phyloP scores from a whole-genome alignment of 2,888 invertebrate species.

The Anorthoa munda region DNA sequence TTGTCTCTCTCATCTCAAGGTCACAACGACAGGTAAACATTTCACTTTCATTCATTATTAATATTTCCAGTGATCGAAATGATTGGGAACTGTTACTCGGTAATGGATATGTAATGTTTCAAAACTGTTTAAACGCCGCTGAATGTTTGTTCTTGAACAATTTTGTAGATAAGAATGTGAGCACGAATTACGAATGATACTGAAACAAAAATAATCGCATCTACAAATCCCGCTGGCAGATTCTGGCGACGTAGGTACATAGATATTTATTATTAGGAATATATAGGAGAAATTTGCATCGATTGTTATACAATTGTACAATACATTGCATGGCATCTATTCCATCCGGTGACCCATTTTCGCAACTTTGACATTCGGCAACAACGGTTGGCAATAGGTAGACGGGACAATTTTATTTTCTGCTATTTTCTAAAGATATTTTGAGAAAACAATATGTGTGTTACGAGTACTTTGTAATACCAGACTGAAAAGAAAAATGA shows the following conservation, averaged over 20 bases:
- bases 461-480: constrained; percentile 17
- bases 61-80: constrained; percentile 46
- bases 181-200: constrained; percentile 44
- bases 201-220: constrained; percentile 61
- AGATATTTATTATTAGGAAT: constrained; percentile 28
- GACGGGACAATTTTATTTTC: constrained; percentile 73
- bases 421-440: constrained; percentile 68
- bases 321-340: constrained; percentile 80
- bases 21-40: constrained; percentile 84
- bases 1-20: constrained; percentile 79
- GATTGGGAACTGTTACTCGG: constrained; percentile 47
- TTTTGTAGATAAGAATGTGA: constrained; percentile 45
- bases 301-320: constrained; percentile 76
- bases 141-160: constrained; percentile 39
- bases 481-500: constrained; percentile 18
- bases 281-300: constrained; percentile 78
- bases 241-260: constrained; percentile 44
- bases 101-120: constrained; percentile 46
- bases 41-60: constrained; percentile 74
- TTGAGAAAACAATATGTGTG: constrained; percentile 67
- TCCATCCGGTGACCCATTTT: constrained; percentile 85
- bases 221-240: constrained; percentile 43
- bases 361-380: constrained; percentile 84
- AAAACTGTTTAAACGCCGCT: constrained; percentile 34
- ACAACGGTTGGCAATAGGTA: constrained; percentile 82